Percentiles rank a stretch among this genome's conserved stretches.
These are phyloP conservation scores for Kryptopterus vitreolus DNA, from an alignment of 2,797 vertebrate genomes.

Conservation along the genomic window DNA sequence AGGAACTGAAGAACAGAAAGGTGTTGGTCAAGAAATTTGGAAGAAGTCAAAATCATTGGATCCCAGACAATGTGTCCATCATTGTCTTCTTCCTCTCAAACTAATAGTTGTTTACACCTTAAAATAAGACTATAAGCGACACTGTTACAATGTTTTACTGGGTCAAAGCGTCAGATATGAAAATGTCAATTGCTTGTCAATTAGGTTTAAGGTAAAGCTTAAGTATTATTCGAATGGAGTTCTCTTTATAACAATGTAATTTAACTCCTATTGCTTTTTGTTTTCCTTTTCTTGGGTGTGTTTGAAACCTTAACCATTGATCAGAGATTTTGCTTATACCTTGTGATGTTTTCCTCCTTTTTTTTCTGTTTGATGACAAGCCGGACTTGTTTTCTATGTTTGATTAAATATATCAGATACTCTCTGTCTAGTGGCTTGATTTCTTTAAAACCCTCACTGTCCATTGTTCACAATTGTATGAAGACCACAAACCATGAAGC, in stretches of 20 bases:
- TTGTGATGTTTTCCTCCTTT: slow-evolving; percentile 7
- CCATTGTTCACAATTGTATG: not conserved
- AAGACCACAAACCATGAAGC: not conserved
- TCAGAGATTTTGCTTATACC: not conserved
- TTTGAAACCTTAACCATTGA: not conserved
- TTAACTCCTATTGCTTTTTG: not conserved
- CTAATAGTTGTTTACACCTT: too few species aligned
- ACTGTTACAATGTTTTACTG: not conserved
- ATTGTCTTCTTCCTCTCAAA: not conserved
- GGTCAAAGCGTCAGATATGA: not conserved
- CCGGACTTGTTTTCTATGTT: slow-evolving; percentile 42
- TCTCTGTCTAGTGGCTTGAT: not conserved
- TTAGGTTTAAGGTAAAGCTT: not conserved
- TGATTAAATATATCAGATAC: slow-evolving; percentile 33
- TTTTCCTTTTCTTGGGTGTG: slow-evolving; percentile 12
- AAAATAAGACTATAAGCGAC: not conserved
- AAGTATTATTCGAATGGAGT: not conserved
- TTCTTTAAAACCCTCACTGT: not conserved
- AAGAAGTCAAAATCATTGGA: not conserved
- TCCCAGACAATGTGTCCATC: not conserved
- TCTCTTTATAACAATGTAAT: not conserved
- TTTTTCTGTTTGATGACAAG: slow-evolving; percentile 18
- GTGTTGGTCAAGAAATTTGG: not conserved
- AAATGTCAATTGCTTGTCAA: not conserved
- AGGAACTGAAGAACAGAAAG: not conserved